Conservation (phyloP, 2,888 invertebrate species). For the Tridacna gigas region DNA sequence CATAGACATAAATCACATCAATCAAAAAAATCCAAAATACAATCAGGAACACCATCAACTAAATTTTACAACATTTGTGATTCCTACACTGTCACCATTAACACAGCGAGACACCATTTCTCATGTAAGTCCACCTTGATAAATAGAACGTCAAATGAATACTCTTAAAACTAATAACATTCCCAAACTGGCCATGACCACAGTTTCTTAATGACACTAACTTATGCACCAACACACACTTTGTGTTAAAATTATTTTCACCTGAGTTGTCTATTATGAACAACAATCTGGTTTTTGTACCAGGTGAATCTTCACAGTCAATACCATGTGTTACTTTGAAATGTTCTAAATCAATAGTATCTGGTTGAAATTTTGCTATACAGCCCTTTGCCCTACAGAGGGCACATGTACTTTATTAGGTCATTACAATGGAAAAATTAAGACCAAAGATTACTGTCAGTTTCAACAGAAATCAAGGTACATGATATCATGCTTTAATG, state of each 20-base stretch:
- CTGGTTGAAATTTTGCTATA: conserved; percentile 9
- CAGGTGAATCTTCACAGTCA: conserved; percentile 13
- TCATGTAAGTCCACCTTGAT: not conserved
- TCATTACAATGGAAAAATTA: no score
- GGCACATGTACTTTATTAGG: not conserved
- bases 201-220: not conserved
- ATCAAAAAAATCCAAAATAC: no score
- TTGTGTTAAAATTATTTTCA: not conserved
- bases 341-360: conserved; percentile 9
- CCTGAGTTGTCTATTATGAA: conserved; percentile 22
- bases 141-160: conserved; percentile 1
- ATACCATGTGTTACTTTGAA: conserved; percentile 24
- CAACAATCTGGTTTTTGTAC: conserved; percentile 3
- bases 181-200: conserved; percentile 13
- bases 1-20: no score
- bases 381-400: not conserved
- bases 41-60: no score
- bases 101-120: no score
- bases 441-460: no score
- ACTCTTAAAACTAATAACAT: conserved; percentile 5
- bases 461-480: no score
- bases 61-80: no score
- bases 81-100: no score
- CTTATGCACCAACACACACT: not conserved
- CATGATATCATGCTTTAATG: no score